Evolutionary conservation across 2,888 invertebrate genomes (phyloP).

Genomic region (Atethmia centrago): DNA sequence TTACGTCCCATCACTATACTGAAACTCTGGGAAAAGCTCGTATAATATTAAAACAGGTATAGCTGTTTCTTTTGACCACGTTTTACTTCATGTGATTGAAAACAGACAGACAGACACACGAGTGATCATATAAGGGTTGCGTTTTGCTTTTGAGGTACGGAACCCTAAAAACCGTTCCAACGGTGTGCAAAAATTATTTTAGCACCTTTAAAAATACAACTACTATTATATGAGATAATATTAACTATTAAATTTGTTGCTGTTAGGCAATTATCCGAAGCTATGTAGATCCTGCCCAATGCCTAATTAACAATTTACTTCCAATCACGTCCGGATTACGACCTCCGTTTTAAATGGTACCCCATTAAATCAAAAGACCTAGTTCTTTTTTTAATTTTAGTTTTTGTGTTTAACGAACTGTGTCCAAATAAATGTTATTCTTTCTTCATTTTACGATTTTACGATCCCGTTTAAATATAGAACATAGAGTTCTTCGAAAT

Average conservation of each 20-base stretch:
- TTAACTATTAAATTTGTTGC: background rate
- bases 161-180: background rate
- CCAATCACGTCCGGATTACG: constrained; percentile 10
- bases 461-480: background rate
- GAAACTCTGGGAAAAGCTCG: constrained; percentile 11
- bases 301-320: constrained; percentile 3
- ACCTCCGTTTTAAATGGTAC: background rate
- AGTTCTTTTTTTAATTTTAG: background rate
- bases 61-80: background rate
- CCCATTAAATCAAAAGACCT: constrained; percentile 5
- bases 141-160: too few species aligned
- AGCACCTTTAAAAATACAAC: background rate
- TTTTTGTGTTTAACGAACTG: background rate
- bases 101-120: too few species aligned
- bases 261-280: constrained; percentile 5
- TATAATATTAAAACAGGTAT: background rate
- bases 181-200: background rate
- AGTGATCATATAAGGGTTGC: too few species aligned
- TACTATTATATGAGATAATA: too few species aligned
- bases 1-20: constrained; percentile 11
- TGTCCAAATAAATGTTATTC: background rate
- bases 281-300: constrained; percentile 3
- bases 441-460: background rate
- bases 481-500: constrained; percentile 8
- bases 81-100: background rate